Conservation (phyloP, 2,888 invertebrate genomes). For the Cephus rjabovi region DNA sequence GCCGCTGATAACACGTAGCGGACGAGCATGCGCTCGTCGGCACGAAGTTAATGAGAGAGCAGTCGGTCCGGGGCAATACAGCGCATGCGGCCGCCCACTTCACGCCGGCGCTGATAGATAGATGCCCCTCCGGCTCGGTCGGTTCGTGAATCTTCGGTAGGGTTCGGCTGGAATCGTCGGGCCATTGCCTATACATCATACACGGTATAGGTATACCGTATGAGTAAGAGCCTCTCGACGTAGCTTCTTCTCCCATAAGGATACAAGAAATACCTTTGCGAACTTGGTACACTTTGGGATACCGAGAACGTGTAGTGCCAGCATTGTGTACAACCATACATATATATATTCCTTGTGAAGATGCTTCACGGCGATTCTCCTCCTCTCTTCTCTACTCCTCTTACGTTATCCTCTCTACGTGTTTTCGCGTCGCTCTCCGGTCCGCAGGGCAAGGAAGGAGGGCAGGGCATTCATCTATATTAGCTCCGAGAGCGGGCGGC, state of each 20-base stretch:
- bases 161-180: neutral
- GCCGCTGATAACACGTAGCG: conserved; percentile 41
- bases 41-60: conserved; percentile 67
- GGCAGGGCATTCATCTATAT: conserved; percentile 67
- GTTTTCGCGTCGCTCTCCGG: conserved; percentile 31
- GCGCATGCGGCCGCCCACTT: conserved; percentile 66
- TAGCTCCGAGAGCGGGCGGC: conserved; percentile 67
- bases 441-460: conserved; percentile 63
- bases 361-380: conserved; percentile 20
- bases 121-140: conserved; percentile 60
- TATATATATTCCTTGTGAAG: neutral
- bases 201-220: neutral
- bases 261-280: neutral
- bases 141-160: conserved; percentile 14
- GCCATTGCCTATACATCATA: neutral
- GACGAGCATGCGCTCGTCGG: conserved; percentile 33
- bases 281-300: neutral
- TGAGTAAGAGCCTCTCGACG: neutral
- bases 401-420: conserved; percentile 15
- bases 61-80: conserved; percentile 63
- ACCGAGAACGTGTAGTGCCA: neutral
- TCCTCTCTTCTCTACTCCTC: conserved; percentile 23
- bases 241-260: neutral
- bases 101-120: conserved; percentile 67
- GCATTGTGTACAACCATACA: neutral